phyloP scores from a whole-genome alignment of 2,113 vertebrate species.

The Rhynchomys soricoides region DNA sequence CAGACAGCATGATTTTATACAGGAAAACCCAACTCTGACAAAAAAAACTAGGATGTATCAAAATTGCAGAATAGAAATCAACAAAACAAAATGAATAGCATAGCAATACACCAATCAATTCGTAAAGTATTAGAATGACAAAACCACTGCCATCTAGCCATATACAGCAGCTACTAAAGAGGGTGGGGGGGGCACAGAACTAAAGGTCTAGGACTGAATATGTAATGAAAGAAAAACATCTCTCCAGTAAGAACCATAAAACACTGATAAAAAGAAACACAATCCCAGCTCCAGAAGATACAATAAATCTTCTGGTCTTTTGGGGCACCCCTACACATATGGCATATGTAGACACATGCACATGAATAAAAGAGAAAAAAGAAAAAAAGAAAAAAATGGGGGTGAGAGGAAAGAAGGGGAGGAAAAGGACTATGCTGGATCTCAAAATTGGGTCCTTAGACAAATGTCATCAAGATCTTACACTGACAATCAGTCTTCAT shows the following conservation, averaged over 20 bases:
- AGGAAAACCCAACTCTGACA: neutral
- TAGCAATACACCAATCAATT: neutral
- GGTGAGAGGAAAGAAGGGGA: too few species aligned
- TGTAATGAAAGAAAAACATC: neutral
- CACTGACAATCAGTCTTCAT: neutral
- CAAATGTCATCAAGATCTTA: neutral
- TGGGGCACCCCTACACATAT: neutral
- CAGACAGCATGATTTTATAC: neutral
- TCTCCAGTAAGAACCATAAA: neutral
- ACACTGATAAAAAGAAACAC: neutral
- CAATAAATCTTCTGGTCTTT: neutral
- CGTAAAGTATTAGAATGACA: neutral
- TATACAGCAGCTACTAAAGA: neutral
- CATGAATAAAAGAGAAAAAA: neutral
- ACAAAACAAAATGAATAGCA: neutral
- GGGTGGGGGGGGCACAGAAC: neutral
- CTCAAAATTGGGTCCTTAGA: neutral
- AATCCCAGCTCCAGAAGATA: neutral
- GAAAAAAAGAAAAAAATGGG: neutral
- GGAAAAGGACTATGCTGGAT: neutral
- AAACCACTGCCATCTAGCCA: neutral
- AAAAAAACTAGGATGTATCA: neutral
- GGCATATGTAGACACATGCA: neutral
- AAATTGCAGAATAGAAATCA: neutral
- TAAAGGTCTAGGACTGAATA: neutral